phyloP scores from a whole-genome alignment of 2,888 invertebrate genomes.

The Hyppa rectilinea region DNA sequence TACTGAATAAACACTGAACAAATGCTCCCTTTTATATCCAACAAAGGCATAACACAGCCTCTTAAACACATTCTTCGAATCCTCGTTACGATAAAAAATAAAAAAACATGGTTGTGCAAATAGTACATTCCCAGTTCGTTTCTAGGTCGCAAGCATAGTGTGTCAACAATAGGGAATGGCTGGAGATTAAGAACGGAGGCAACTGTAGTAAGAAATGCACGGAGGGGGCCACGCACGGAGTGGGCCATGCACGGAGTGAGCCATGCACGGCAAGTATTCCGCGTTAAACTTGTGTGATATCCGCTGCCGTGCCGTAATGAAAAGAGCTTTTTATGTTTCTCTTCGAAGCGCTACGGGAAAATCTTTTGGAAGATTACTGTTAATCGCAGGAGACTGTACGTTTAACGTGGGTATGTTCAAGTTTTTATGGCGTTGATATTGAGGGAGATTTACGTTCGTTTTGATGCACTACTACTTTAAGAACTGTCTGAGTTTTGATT shows the following conservation, averaged over 20 bases:
- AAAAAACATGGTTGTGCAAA: constrained; percentile 52
- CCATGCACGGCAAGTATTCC: constrained; percentile 39
- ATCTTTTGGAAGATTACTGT: constrained; percentile 43
- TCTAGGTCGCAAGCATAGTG: constrained; percentile 78
- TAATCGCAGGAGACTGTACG: constrained; percentile 26
- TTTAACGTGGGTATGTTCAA: constrained; percentile 17
- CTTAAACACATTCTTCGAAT: constrained; percentile 45
- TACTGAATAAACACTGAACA: not conserved
- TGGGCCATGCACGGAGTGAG: constrained; percentile 28
- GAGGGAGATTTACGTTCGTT: not conserved
- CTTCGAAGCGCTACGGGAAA: constrained; percentile 18
- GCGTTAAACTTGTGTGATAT: constrained; percentile 55
- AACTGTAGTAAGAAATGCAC: constrained; percentile 62
- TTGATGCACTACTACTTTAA: not conserved
- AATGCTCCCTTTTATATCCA: constrained; percentile 1
- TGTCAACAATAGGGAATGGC: constrained; percentile 78
- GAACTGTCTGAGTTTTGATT: not conserved
- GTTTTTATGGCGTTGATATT: constrained; percentile 7
- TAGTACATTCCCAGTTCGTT: constrained; percentile 67
- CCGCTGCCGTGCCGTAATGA: constrained; percentile 43
- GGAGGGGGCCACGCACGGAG: constrained; percentile 33
- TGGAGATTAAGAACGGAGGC: constrained; percentile 77
- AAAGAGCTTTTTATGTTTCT: constrained; percentile 48
- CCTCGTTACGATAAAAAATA: constrained; percentile 42
- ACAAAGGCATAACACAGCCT: not conserved